Evolutionary conservation across 1,140 invertebrate genomes (phyloP), one percentile per base, ranked within the genome.

Genomic region (Drosophila pseudoananassae): DNA sequence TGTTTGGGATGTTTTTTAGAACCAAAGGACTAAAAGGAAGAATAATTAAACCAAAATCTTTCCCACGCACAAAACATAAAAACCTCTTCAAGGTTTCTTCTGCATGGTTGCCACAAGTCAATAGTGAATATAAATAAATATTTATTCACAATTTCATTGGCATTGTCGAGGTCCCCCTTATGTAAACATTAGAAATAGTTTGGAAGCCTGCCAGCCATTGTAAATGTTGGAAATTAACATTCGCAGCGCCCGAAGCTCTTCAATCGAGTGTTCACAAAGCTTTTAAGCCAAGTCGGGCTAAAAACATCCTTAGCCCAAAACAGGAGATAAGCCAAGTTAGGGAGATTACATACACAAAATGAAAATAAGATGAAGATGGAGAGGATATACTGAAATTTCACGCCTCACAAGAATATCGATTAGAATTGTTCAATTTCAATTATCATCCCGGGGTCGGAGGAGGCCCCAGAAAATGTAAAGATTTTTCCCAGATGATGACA

Each of bases 391-490:
- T 36, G 45, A 74, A 73, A 74, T 74, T 64, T 74, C 47, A 64
- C 61, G 72, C 59, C 60, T 52, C 72, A 66, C 31, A 60, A 66
- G 57, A 68, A 68, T 76, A 76, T 76, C 63, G 73, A 76, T 76
- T 76, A 68, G 73, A 76, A 68, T 54, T 76, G 43, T 59, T 55
- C 65, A 76, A 76, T 76, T 76, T 76, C 73, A 76, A 76, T 76
- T 76, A 76, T 68, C 73, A 75, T 68, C n/a, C 4, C 20, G 60
- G 40, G 29, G 29, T 27, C 36, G 12, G 10, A 45, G 29, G 27
- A 9, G n/a, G 20, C 40, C 15, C n/a, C 36, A 54, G 56, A 61
- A 73, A 73, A 72, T 58, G 60, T 59, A 66, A 75, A 66, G 73
- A 68, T 68, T 76, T 76, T 60, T 60, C 45, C 53, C 59, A 51